Percentiles rank a stretch among this genome's conserved stretches.
These are phyloP conservation scores for Centropristis striata DNA, from an alignment of 2,113 vertebrate species.

Conservation along the genomic window DNA sequence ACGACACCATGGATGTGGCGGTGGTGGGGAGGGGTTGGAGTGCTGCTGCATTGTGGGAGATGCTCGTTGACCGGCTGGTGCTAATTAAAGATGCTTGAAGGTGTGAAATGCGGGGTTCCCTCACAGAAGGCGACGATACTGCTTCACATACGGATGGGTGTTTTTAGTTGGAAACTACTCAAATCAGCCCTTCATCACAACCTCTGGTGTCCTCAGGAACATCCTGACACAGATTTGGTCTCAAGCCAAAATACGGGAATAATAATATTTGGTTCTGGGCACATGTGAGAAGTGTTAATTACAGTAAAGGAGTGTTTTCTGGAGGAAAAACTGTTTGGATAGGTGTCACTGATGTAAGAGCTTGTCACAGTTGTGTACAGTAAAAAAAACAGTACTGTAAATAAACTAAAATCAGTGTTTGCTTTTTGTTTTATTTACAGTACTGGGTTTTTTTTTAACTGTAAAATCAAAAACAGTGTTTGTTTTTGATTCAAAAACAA, in stretches of 20 bases:
- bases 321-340: not conserved
- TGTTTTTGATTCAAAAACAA: no score
- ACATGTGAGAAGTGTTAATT: not conserved
- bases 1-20: slow-evolving; percentile 6
- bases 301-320: not conserved
- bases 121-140: not conserved
- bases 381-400: slow-evolving; percentile 5
- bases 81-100: slow-evolving; percentile 50
- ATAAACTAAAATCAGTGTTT: no score
- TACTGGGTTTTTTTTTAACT: no score
- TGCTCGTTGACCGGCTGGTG: not conserved
- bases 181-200: not conserved
- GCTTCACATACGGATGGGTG: not conserved
- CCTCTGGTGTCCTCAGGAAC: not conserved
- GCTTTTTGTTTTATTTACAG: no score
- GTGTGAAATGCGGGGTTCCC: slow-evolving; percentile 28
- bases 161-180: not conserved
- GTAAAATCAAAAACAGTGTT: no score
- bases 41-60: slow-evolving; percentile 6
- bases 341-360: not conserved
- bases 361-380: not conserved
- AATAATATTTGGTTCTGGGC: no score
- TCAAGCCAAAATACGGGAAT: not conserved
- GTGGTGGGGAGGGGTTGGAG: not conserved
- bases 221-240: no score